Evolutionary conservation across 2,888 invertebrate species (phyloP), one percentile per base, ranked within the genome.

Genomic region (Brachylomia viminalis): DNA sequence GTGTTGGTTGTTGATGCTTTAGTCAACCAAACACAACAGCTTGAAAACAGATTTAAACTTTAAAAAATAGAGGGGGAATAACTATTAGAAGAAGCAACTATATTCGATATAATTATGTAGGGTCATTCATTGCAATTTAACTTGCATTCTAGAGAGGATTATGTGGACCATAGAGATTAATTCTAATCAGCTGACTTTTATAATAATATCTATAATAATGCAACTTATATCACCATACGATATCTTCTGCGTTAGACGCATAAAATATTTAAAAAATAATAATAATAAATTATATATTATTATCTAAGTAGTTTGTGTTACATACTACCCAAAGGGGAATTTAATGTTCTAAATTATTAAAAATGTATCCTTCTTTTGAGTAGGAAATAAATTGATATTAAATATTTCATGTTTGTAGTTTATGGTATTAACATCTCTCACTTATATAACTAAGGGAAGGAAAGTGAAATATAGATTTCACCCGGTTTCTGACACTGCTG

Each of bases 221-320:
- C 52, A 52, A 76, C 13, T 56, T 79, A 72, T 76, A 76, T 76
- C 80, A 84, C 77, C 56, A 49, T 72, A 74, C 30, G 49, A 65
- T 84, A 82, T 83, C 71, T 79, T 56, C 62, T 45, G 83, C 83
- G 83, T 83, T 78, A 77, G 82, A 83, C 83, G 83, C 83, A 15
- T 56, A 64, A 47, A 66, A 61, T 13, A 59, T 65, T 75, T 47
- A 58, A 71, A 71, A 83, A 56, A 54, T 79, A 65, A 52, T 79
- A 56, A 42, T 45, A 23, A 54, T 66, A 47, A 42, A 42, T 38
- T 42, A 33, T 15, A n/a, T 42, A 54, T 38, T 49, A 54, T 61
- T 61, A 20, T 70, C 11, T 81, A 74, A 54, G 75, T 79, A 83
- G 80, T 56, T 66, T 62, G 45, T 67, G 59, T 72, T 78, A 83